Conservation (phyloP, 2,888 invertebrate genomes). For the Lithophane ornitopus region DNA sequence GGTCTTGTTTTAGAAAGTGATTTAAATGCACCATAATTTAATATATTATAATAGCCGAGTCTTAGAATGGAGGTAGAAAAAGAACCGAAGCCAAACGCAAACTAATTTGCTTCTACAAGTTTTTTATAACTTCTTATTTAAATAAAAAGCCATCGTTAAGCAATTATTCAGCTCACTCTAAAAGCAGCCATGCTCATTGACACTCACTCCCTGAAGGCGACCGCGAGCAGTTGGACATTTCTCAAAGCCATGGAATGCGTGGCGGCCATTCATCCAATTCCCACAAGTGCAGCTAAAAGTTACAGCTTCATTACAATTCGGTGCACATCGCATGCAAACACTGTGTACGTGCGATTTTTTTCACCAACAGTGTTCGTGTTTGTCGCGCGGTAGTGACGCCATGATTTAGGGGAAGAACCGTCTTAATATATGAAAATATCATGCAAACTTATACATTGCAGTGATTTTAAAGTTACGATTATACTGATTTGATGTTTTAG, state of each 20-base stretch:
- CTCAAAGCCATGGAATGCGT: slow-evolving; percentile 47
- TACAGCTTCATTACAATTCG: slow-evolving; percentile 72
- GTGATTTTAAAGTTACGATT: too few species aligned
- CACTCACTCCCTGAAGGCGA: slow-evolving; percentile 28
- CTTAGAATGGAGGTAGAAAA: neutral
- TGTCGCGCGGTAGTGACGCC: slow-evolving; percentile 38
- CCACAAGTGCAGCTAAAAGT: slow-evolving; percentile 71
- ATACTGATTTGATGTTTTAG: too few species aligned
- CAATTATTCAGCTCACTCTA: slow-evolving; percentile 10
- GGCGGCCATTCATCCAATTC: slow-evolving; percentile 64
- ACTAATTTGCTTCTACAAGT: neutral
- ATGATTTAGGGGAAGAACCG: slow-evolving; percentile 11
- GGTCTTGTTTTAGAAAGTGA: neutral
- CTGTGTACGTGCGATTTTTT: slow-evolving; percentile 67
- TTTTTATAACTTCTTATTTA: neutral
- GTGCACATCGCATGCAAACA: slow-evolving; percentile 75
- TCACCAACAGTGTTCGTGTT: slow-evolving; percentile 68
- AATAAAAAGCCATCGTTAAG: neutral
- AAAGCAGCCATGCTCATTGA: slow-evolving; percentile 19
- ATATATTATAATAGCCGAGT: neutral
- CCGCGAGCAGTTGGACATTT: slow-evolving; percentile 31
- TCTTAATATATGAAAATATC: too few species aligned
- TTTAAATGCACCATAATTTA: neutral
- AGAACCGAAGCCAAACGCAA: neutral
- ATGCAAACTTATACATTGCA: too few species aligned